A percentile compares a stretch with the other conserved stretches of the same genome.
Conservation (phyloP, 2,888 invertebrate genomes). For the Nephrotoma guestfalica region DNA sequence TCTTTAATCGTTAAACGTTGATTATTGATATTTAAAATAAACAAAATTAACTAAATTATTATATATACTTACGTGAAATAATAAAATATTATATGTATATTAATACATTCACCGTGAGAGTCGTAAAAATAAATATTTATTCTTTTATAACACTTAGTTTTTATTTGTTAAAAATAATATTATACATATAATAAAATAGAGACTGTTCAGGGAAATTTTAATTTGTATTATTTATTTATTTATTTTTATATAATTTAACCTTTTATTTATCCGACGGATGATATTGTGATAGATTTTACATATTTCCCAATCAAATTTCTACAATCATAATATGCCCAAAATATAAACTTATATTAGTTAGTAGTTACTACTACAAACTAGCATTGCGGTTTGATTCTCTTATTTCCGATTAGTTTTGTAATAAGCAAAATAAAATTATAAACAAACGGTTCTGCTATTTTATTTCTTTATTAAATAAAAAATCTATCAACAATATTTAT, state of each 20-base stretch:
- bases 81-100: neutral
- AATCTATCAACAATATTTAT: neutral
- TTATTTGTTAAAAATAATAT: neutral
- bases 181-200: neutral
- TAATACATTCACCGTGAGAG: neutral
- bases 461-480: neutral
- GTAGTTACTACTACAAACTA: neutral
- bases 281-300: neutral
- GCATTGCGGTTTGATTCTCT: neutral
- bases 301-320: neutral
- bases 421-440: neutral
- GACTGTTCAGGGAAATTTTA: neutral
- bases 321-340: neutral
- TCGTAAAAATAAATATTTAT: neutral
- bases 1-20: neutral
- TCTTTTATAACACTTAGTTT: neutral
- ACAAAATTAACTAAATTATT: neutral
- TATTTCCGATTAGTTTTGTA: neutral
- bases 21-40: neutral
- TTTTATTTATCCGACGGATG: neutral
- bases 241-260: neutral
- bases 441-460: neutral
- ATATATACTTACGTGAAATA: neutral
- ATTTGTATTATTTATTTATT: neutral
- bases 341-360: too few relatives aligned